These are phyloP conservation scores for Cosmorhoe ocellata DNA, from an alignment of 2,888 invertebrate genomes.

Conservation along the genomic window DNA sequence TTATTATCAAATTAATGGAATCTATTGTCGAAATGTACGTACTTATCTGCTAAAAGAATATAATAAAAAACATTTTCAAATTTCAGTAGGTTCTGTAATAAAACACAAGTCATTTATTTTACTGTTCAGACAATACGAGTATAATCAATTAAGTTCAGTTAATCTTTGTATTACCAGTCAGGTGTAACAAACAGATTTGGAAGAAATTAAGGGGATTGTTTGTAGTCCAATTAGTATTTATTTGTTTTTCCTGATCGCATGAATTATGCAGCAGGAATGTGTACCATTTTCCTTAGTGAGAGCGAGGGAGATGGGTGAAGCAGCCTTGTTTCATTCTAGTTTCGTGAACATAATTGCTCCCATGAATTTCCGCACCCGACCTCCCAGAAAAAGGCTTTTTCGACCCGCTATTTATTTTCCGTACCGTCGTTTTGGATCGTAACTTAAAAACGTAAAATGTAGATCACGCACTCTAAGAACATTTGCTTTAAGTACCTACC, in stretches of 20 bases:
- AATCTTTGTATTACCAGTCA: no score
- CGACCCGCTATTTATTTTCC: constrained; percentile 30
- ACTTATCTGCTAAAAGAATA: no score
- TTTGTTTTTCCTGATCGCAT: constrained; percentile 10
- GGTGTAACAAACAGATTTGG: constrained; percentile 25
- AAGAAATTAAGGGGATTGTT: constrained; percentile 10
- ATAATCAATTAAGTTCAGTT: no score
- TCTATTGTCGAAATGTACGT: no score
- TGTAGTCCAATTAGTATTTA: constrained; percentile 15
- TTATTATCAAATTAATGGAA: no score
- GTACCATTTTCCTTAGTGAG: constrained; percentile 5
- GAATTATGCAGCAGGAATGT: constrained; percentile 3
- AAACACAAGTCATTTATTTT: background rate
- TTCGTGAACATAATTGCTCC: constrained; percentile 20
- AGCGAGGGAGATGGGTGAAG: constrained; percentile 1
- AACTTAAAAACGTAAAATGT: constrained; percentile 36
- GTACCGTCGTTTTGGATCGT: constrained; percentile 32
- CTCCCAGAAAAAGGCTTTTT: constrained; percentile 19
- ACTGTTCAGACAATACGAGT: no score
- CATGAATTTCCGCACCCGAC: constrained; percentile 23
- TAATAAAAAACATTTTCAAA: background rate
- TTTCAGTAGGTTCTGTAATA: constrained; percentile 16
- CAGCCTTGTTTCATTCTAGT: constrained; percentile 14
- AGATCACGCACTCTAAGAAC: constrained; percentile 26
- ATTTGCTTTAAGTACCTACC: constrained; percentile 31